Evolutionary conservation across 2,888 invertebrate species (phyloP), one percentile per base, ranked within the genome.

Genomic region (Drosophila parthenogenetica): DNA sequence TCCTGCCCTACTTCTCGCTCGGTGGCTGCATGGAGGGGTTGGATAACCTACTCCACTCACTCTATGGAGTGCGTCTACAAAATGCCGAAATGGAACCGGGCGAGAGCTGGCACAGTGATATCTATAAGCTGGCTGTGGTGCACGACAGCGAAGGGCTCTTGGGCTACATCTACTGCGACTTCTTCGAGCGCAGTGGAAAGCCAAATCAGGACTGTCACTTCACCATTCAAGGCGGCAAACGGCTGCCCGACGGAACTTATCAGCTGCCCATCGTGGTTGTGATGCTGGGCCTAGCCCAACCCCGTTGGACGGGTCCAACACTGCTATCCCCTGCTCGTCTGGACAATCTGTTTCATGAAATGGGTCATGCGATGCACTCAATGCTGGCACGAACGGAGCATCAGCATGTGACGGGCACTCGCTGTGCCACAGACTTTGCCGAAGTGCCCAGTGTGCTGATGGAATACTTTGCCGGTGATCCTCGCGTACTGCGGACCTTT

Each of bases 351-450:
- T 99, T 99, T 93, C 99, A 99, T 92, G 99, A 99, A 93, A 96
- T 98, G 96, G 99, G 99, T 0, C 99, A 99, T 93, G 99, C 99
- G 14, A 95, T 99, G 94, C 99, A 99, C 93, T 98, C 99, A 16
- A 99, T 99, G 98, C 93, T 99, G 78, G 99, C 98, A 2, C 94
- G 98, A 72, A 98, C 99, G 0, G 94, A 95, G 69, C 97, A 98
- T 93, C 99, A 99, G 92, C 99, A 99, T 93, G 98, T 99, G 46
- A 96, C 98, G 3, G 99, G 99, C 68, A 99, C 99, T 0, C 94
- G 99, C 62, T 99, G 99, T 91, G 95, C 97, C 75, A 99, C 99
- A 4, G 99, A 99, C 93, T 97, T 99, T 90, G 99, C 99, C 1
- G 99, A 99, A 94, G 97, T 99, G 43, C 99, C 99, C 7, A 98